Conservation (phyloP, 2,888 invertebrate genomes). For the Sylvicola cinctus region DNA sequence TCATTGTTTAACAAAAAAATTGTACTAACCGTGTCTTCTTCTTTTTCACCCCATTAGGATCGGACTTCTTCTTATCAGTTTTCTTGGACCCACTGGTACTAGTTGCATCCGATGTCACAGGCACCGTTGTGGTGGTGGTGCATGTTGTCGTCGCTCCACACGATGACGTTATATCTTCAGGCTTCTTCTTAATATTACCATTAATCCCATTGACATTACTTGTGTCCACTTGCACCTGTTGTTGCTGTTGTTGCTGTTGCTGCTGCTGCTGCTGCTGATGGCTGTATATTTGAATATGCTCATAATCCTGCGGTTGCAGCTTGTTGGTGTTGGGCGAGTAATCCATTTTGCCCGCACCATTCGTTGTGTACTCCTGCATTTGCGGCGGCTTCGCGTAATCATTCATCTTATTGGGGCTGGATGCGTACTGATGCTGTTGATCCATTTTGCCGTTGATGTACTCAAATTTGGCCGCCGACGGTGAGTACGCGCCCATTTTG, state of each 20-base stretch:
- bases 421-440: constrained; percentile 3
- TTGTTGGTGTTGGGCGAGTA: constrained; percentile 2
- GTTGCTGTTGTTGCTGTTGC: constrained; percentile 11
- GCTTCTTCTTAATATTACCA: constrained; percentile 18
- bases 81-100: constrained; percentile 38
- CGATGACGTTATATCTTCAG: constrained; percentile 20
- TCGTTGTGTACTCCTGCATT: constrained; percentile 5
- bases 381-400: constrained; percentile 5
- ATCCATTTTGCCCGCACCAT: constrained; percentile 7
- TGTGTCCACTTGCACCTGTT: constrained; percentile 8
- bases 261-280: constrained; percentile 11
- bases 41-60: constrained; percentile 74
- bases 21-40: constrained; percentile 81
- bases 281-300: constrained; percentile 18
- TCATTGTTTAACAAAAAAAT: too few relatives aligned
- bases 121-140: constrained; percentile 22
- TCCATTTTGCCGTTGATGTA: constrained; percentile 14
- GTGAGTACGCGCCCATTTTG: constrained; percentile 25
- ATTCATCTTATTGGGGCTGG: constrained; percentile 4
- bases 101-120: constrained; percentile 19
- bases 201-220: constrained; percentile 11
- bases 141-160: constrained; percentile 20
- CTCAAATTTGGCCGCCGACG: constrained; percentile 22
- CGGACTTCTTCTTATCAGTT: constrained; percentile 62
- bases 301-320: constrained; percentile 13